A percentile compares a stretch with the other conserved stretches of the same genome.
Conservation (phyloP, 35 echinoderm and acorn worm genomes). For the Diadema setosum region DNA sequence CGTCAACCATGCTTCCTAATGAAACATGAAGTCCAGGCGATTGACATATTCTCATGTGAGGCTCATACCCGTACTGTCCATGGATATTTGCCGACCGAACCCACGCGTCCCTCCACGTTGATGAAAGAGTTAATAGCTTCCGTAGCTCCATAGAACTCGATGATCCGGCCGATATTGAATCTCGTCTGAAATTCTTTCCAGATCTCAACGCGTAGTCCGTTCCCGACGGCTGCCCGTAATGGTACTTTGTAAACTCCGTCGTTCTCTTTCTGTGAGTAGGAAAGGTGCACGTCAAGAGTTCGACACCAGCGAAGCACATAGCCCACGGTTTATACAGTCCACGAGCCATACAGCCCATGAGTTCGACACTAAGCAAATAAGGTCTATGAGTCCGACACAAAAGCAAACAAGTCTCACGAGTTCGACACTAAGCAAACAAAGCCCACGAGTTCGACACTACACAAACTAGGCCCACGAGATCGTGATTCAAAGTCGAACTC, state of each 20-base stretch:
- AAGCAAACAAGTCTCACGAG: no score
- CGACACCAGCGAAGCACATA: no score
- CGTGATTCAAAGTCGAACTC: no score
- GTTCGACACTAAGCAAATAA: no score
- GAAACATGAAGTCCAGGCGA: neutral
- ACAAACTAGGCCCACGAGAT: no score
- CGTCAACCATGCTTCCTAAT: neutral
- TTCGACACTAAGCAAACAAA: no score
- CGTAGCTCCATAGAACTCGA: conserved; percentile 75
- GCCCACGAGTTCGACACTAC: no score
- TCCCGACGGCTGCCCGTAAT: conserved; percentile 54
- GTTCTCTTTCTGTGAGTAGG: conserved; percentile 33
- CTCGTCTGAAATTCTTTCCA: conserved; percentile 74
- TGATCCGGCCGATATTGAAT: conserved; percentile 72
- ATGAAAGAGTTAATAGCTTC: conserved; percentile 62
- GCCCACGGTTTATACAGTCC: no score
- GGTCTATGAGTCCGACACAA: no score
- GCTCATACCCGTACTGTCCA: conserved; percentile 42
- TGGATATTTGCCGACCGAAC: conserved; percentile 61
- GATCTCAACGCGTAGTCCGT: conserved; percentile 61
- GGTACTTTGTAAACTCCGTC: conserved; percentile 38
- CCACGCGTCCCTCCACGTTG: conserved; percentile 66
- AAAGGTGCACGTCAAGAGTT: no score
- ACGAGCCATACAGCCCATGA: no score
- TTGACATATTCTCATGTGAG: neutral